phyloP scores from a whole-genome alignment of 2,113 vertebrate species.

The Oenanthe melanoleuca region DNA sequence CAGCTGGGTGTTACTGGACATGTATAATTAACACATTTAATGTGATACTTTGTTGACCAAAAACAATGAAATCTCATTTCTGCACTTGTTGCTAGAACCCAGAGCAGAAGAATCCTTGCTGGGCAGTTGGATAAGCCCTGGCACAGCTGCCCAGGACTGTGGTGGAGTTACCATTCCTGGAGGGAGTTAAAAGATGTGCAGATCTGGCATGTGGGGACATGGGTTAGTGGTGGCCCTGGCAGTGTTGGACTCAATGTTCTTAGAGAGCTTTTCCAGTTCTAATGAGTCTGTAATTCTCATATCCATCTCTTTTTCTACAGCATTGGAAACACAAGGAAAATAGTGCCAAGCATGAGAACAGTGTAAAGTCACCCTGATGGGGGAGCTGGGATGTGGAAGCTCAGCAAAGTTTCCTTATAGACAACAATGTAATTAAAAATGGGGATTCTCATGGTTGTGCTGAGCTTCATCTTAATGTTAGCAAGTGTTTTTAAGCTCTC shows the following conservation, averaged over 20 bases:
- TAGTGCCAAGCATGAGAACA: background rate
- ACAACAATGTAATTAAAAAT: background rate
- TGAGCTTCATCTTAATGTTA: background rate
- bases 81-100: fast-evolving
- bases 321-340: fast-evolving
- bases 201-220: background rate
- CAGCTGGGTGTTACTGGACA: background rate
- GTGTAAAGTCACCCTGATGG: background rate
- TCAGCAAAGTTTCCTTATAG: background rate
- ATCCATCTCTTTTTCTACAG: background rate
- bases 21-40: fast-evolving
- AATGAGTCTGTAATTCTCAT: background rate
- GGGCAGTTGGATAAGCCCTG: background rate
- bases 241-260: background rate
- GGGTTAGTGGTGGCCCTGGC: background rate
- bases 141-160: background rate
- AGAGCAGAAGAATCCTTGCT: background rate
- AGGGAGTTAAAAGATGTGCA: background rate
- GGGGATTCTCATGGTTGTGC: background rate
- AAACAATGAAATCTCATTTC: background rate
- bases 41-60: background rate
- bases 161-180: background rate
- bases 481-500: background rate
- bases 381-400: background rate
- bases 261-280: background rate